Percentiles rank a stretch among this genome's conserved stretches.
Evolutionary conservation across 2,797 vertebrate genomes (phyloP).

Genomic region (Catharus ustulatus): DNA sequence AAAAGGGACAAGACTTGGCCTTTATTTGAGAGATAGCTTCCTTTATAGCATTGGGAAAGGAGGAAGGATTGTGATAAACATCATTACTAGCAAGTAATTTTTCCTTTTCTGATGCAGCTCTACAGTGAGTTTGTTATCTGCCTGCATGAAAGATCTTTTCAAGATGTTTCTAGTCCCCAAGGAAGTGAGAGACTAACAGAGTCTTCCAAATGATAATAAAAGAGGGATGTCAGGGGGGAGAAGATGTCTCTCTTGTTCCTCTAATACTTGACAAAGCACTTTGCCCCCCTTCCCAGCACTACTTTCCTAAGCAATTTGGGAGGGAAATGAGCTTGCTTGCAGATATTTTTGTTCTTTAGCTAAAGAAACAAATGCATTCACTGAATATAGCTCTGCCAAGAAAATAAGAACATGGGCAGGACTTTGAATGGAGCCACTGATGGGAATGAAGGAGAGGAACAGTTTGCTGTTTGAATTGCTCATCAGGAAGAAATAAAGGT

Average conservation of each 20-base stretch:
- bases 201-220: constrained; percentile 68
- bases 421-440: constrained; percentile 68
- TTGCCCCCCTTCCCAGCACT: constrained; percentile 31
- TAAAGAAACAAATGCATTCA: constrained; percentile 71
- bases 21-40: constrained; percentile 35
- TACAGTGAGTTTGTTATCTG: constrained; percentile 67
- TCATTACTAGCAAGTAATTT: constrained; percentile 61
- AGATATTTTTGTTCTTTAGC: constrained; percentile 67
- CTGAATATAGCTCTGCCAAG: constrained; percentile 66
- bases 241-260: constrained; percentile 50
- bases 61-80: constrained; percentile 55
- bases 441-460: constrained; percentile 66
- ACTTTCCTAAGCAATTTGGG: constrained; percentile 26
- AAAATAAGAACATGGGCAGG: constrained; percentile 62
- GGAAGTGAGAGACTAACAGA: constrained; percentile 64
- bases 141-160: constrained; percentile 70
- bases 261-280: constrained; percentile 60
- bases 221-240: neutral
- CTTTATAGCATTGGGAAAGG: constrained; percentile 17
- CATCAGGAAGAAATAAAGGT: constrained; percentile 67
- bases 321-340: constrained; percentile 61
- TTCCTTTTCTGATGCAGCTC: constrained; percentile 55
- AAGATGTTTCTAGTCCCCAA: constrained; percentile 65
- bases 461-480: constrained; percentile 69
- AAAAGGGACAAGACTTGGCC: neutral